A percentile compares a stretch with the other conserved stretches of the same genome.
These are phyloP conservation scores for Microctonus aethiopoides DNA, from an alignment of 2,888 invertebrate species.

Conservation along the genomic window DNA sequence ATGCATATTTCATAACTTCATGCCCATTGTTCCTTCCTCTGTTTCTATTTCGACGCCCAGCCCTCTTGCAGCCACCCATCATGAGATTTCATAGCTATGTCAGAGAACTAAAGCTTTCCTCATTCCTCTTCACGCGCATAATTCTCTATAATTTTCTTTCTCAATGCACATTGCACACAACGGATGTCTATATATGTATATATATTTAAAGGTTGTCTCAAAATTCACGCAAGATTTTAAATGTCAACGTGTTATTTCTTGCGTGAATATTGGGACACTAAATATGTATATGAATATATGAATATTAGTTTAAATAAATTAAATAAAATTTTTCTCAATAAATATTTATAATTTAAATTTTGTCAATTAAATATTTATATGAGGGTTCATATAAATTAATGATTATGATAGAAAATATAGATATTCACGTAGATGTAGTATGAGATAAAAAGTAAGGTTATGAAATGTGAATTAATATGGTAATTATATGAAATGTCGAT, in stretches of 20 bases:
- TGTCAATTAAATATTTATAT: too few relatives aligned
- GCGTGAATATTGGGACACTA: too few relatives aligned
- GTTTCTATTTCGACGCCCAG: constrained; percentile 10
- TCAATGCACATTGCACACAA: constrained; percentile 2
- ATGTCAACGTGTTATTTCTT: too few relatives aligned
- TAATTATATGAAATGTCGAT: too few relatives aligned
- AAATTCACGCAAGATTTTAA: too few relatives aligned
- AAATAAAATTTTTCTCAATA: too few relatives aligned
- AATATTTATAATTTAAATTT: too few relatives aligned
- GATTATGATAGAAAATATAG: too few relatives aligned
- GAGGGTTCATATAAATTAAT: too few relatives aligned
- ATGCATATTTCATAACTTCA: constrained; percentile 34
- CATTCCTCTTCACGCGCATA: neutral
- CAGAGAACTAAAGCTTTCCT: neutral
- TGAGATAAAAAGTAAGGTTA: too few relatives aligned
- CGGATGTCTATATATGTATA: constrained; percentile 10
- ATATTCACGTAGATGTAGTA: too few relatives aligned
- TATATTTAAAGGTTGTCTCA: neutral
- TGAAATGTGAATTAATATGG: too few relatives aligned
- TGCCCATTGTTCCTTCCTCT: constrained; percentile 25
- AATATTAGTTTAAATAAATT: neutral
- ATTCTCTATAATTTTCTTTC: neutral
- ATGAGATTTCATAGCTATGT: neutral
- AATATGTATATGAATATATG: constrained; percentile 7
- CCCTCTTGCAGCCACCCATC: neutral